Percentiles rank a stretch among this genome's conserved stretches.
Conservation (phyloP, 2,113 vertebrate species). For the Alaudala cheleensis region DNA sequence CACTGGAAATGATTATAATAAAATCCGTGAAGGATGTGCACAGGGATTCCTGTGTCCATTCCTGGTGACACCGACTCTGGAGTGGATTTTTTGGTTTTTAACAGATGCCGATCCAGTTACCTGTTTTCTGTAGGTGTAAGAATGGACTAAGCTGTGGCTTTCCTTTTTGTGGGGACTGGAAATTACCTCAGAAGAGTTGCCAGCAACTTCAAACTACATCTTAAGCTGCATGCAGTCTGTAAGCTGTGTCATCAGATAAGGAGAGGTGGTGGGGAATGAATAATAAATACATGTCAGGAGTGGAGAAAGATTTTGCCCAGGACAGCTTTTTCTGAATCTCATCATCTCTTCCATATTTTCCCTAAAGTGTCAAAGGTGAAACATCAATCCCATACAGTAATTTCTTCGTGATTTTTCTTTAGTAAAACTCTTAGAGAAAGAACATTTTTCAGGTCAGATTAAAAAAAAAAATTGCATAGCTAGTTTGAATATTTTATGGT, state of each 20-base stretch:
- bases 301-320: not conserved
- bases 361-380: not conserved
- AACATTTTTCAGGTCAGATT: not conserved
- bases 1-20: not conserved
- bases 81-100: not conserved
- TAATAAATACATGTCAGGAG: not conserved
- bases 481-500: not conserved
- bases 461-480: fast-evolving
- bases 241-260: not conserved
- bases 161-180: not conserved
- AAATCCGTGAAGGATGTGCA: not conserved
- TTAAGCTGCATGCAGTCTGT: not conserved
- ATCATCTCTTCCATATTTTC: fast-evolving
- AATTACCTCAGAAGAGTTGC: not conserved
- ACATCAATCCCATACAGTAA: not conserved
- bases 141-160: not conserved
- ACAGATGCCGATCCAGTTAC: not conserved
- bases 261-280: not conserved
- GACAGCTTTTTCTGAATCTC: not conserved
- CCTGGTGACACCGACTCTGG: not conserved
- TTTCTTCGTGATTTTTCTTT: not conserved
- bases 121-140: not conserved
- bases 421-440: not conserved
- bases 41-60: not conserved
- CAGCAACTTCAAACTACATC: not conserved